These are phyloP conservation scores for Atta cephalotes DNA, from an alignment of 1,140 invertebrate genomes.

Conservation along the genomic window DNA sequence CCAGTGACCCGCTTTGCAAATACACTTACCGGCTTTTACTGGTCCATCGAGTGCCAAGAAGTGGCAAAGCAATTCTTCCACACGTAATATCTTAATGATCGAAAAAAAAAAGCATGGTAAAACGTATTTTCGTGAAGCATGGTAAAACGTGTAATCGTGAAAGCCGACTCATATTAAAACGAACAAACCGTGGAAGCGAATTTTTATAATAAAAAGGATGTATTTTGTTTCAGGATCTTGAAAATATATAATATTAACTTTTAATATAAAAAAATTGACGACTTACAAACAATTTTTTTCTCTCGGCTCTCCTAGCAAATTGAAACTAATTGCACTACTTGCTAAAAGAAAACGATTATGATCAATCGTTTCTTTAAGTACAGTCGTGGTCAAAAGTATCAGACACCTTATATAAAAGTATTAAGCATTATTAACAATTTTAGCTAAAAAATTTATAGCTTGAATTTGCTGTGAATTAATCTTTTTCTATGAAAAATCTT, in stretches of 20 bases:
- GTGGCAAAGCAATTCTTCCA: slow-evolving; percentile 45
- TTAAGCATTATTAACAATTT: no score
- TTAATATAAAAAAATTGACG: neutral
- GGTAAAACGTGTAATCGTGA: neutral
- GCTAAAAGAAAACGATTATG: neutral
- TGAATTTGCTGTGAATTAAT: no score
- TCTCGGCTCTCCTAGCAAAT: neutral
- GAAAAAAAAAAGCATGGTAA: neutral
- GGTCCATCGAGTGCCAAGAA: slow-evolving; percentile 66
- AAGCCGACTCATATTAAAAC: neutral
- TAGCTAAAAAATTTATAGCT: no score
- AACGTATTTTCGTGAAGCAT: neutral
- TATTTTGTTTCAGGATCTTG: neutral
- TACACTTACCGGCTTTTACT: slow-evolving; percentile 67
- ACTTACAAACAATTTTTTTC: neutral
- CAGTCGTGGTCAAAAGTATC: no score
- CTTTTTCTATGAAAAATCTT: no score
- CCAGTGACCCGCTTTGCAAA: slow-evolving; percentile 59
- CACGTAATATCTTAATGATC: slow-evolving; percentile 54
- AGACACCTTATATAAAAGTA: no score
- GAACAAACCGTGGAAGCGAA: neutral
- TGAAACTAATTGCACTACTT: neutral
- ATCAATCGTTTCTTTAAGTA: neutral
- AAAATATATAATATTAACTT: neutral
- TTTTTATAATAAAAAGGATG: neutral